Evolutionary conservation across 2,797 vertebrate genomes (phyloP).

Genomic region (Numenius phaeopus): DNA sequence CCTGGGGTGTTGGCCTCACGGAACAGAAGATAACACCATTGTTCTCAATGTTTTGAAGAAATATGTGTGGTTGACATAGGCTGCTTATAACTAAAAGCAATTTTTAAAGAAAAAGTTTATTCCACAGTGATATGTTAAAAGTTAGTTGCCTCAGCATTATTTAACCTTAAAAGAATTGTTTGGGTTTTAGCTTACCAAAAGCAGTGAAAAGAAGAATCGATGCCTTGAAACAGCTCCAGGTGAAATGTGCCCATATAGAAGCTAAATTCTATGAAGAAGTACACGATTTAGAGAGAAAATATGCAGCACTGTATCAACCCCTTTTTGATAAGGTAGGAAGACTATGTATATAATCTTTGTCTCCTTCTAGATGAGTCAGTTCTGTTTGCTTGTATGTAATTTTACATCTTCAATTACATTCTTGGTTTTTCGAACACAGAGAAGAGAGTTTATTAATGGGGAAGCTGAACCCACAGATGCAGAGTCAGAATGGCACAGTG

Average conservation of each 20-base stretch:
- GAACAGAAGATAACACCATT: background rate
- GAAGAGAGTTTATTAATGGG: conserved; percentile 90
- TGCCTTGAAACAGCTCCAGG: conserved; percentile 95
- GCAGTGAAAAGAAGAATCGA: conserved; percentile 94
- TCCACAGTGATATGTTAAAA: background rate
- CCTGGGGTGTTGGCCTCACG: background rate
- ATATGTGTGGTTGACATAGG: background rate
- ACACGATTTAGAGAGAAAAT: conserved; percentile 96
- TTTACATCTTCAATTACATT: background rate
- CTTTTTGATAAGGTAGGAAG: conserved; percentile 92
- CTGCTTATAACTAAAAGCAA: no score
- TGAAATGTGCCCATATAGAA: conserved; percentile 94
- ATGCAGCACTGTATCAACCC: conserved; percentile 92
- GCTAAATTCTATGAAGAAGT: conserved; percentile 98
- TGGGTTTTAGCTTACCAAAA: conserved; percentile 87
- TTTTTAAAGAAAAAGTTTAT: background rate
- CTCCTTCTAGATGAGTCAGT: background rate
- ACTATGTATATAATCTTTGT: background rate
- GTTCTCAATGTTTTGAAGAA: conserved; percentile 11
- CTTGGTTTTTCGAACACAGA: conserved; percentile 76
- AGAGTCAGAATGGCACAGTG: conserved; percentile 95
- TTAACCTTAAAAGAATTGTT: background rate
- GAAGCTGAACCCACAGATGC: conserved; percentile 93
- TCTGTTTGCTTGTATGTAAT: background rate
- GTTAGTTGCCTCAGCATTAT: no score